These are phyloP conservation scores for Halotydeus destructor DNA, from an alignment of 1,140 invertebrate genomes.

Conservation along the genomic window DNA sequence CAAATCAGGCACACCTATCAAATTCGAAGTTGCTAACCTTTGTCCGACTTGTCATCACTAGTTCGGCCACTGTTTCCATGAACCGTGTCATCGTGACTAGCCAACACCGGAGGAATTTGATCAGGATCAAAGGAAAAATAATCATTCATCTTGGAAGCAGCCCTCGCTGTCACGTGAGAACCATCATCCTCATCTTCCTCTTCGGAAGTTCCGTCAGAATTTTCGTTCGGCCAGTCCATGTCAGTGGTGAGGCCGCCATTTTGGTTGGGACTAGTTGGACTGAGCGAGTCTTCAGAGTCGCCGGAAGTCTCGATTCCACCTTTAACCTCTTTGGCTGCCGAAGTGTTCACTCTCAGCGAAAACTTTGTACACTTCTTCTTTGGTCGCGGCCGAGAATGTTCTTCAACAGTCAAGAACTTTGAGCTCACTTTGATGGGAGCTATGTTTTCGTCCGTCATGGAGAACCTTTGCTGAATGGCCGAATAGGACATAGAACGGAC, in stretches of 20 bases:
- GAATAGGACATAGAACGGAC: too few species aligned
- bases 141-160: not conserved
- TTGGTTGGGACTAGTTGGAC: slow-evolving; percentile 7
- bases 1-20: not conserved
- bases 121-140: not conserved
- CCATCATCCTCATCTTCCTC: slow-evolving; percentile 30
- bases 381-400: too few species aligned
- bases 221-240: slow-evolving; percentile 44
- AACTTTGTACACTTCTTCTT: too few species aligned
- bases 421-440: too few species aligned
- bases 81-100: not conserved
- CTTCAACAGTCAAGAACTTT: too few species aligned
- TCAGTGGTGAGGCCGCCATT: slow-evolving; percentile 27
- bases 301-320: too few species aligned
- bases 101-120: not conserved
- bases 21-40: not conserved
- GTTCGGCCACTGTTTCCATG: not conserved
- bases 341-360: too few species aligned
- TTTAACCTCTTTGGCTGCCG: too few species aligned
- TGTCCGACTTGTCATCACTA: not conserved
- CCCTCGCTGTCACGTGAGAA: slow-evolving; percentile 17
- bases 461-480: too few species aligned
- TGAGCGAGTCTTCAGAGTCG: slow-evolving; percentile 10
- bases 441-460: too few species aligned
- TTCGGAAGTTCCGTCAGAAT: slow-evolving; percentile 19